Conservation (phyloP, 2,888 invertebrate genomes). For the Patella depressa region DNA sequence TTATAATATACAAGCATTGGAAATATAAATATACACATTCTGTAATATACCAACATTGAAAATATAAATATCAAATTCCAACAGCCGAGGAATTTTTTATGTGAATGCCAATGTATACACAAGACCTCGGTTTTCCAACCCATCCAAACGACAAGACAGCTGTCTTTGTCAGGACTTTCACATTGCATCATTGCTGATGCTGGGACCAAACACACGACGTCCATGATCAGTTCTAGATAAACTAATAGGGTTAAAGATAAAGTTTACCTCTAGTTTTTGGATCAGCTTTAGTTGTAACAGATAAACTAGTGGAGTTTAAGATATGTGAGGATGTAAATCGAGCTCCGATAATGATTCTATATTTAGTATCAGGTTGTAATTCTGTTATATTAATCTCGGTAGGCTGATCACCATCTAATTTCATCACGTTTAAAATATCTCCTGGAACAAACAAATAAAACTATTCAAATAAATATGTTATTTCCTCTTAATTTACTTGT, state of each 20-base stretch:
- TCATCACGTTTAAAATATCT: slow-evolving; percentile 1
- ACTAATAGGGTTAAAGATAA: background rate
- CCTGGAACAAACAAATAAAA: background rate
- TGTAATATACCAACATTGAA: background rate
- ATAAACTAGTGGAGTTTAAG: slow-evolving; percentile 18
- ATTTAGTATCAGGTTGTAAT: slow-evolving; percentile 26
- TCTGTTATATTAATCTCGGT: slow-evolving; percentile 30
- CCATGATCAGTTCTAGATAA: too few species aligned
- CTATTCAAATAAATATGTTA: background rate
- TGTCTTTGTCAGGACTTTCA: too few species aligned
- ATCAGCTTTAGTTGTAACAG: slow-evolving; percentile 21
- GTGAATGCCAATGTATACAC: too few species aligned
- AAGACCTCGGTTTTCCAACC: too few species aligned
- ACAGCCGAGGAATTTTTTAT: too few species aligned
- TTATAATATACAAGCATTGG: too few species aligned
- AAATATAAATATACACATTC: background rate
- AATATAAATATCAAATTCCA: too few species aligned
- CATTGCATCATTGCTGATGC: background rate
- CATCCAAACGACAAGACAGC: too few species aligned
- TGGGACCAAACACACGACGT: background rate
- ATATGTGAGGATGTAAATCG: slow-evolving; percentile 29
- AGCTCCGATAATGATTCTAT: slow-evolving; percentile 30
- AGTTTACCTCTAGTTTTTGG: slow-evolving; percentile 3
- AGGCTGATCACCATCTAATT: background rate
- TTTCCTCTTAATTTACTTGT: background rate